phyloP scores from a whole-genome alignment of 2,113 vertebrate species.

The Azemiops feae region DNA sequence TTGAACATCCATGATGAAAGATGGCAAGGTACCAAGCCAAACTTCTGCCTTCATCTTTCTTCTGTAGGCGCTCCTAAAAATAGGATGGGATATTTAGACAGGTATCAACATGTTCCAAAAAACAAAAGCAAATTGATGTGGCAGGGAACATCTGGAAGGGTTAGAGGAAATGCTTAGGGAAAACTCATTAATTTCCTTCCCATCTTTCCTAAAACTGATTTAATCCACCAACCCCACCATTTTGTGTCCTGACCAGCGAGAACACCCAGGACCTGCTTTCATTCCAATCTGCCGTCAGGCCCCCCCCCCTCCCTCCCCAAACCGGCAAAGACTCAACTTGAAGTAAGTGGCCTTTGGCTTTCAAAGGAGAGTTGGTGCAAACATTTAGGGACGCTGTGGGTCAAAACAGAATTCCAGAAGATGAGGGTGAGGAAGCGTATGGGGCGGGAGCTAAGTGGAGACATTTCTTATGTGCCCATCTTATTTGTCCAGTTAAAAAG shows the following conservation, averaged over 20 bases:
- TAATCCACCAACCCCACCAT: not conserved
- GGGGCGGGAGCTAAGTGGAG: not conserved
- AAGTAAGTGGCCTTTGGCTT: not conserved
- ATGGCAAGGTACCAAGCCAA: not conserved
- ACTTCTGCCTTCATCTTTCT: not conserved
- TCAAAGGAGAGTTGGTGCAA: not conserved
- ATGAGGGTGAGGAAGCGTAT: not conserved
- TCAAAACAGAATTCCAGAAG: not conserved
- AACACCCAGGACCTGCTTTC: not conserved
- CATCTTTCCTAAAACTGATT: not conserved
- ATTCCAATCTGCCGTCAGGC: not conserved
- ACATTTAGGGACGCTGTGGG: not conserved
- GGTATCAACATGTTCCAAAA: not conserved
- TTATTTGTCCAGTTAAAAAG: not conserved
- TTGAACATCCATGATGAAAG: not conserved
- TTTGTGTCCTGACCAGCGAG: too few species aligned
- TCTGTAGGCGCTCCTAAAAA: not conserved
- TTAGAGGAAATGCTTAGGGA: not conserved
- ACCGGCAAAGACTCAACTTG: not conserved
- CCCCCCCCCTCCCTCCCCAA: not conserved
- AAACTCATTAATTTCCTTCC: not conserved
- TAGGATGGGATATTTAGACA: not conserved
- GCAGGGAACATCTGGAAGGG: not conserved
- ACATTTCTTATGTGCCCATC: not conserved
- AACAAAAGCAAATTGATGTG: not conserved